These are phyloP conservation scores for Papilio polytes DNA, from an alignment of 1,140 invertebrate genomes.

Conservation along the genomic window DNA sequence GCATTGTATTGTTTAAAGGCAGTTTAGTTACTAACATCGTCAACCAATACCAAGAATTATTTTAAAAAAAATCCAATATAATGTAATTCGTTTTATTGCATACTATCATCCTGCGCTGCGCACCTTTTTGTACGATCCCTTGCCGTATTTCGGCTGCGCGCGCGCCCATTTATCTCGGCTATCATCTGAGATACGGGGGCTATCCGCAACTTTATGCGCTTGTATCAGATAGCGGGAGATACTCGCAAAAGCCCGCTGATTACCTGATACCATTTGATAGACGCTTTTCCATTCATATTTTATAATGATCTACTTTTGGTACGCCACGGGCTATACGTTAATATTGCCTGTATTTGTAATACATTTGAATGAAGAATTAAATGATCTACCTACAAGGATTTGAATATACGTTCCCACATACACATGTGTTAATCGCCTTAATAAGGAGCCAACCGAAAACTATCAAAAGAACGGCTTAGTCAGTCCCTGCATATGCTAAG, in stretches of 20 bases:
- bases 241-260: conserved; percentile 67
- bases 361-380: neutral
- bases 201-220: conserved; percentile 73
- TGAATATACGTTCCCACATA: too few relatives aligned
- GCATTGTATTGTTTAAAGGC: neutral
- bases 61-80: neutral
- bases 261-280: conserved; percentile 71
- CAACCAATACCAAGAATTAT: neutral
- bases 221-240: conserved; percentile 74
- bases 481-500: too few relatives aligned
- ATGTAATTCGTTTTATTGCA: conserved; percentile 43
- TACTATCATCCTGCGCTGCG: conserved; percentile 55
- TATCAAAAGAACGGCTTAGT: too few relatives aligned
- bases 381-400: neutral
- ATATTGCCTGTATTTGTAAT: conserved; percentile 20
- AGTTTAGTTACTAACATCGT: neutral
- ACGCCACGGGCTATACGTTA: conserved; percentile 31
- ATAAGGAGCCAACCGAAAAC: too few relatives aligned
- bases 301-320: conserved; percentile 60
- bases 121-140: conserved; percentile 73
- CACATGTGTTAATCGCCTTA: too few relatives aligned
- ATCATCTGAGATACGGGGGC: conserved; percentile 75
- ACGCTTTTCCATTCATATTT: conserved; percentile 52
- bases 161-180: conserved; percentile 74
- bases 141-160: conserved; percentile 78